Percentiles rank a stretch among this genome's conserved stretches.
Conservation (phyloP, 2,888 invertebrate species). For the Cheilosia soror region DNA sequence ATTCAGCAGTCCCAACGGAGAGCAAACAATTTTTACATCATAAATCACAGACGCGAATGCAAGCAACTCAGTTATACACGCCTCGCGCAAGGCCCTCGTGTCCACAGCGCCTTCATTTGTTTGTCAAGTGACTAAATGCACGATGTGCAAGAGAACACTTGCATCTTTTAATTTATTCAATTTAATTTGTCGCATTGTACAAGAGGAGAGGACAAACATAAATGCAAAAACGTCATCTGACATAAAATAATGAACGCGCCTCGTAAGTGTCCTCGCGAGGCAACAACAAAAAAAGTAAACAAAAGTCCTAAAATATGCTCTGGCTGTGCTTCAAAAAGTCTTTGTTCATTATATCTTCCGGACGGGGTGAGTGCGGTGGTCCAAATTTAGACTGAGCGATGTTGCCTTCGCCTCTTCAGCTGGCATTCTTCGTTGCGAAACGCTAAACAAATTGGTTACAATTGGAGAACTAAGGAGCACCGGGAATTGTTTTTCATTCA, state of each 20-base stretch:
- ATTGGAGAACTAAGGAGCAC: constrained; percentile 76
- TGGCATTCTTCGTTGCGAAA: constrained; percentile 44
- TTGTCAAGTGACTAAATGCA: constrained; percentile 56
- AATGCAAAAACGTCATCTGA: constrained; percentile 66
- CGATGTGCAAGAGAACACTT: constrained; percentile 58
- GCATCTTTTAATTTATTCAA: constrained; percentile 74
- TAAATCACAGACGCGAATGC: constrained; percentile 61
- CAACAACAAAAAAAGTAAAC: constrained; percentile 26
- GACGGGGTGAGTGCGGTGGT: constrained; percentile 56
- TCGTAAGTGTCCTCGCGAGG: constrained; percentile 56
- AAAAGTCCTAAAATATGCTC: constrained; percentile 43
- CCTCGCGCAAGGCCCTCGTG: neutral
- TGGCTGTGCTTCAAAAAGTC: constrained; percentile 17
- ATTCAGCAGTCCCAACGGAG: constrained; percentile 24
- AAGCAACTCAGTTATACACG: neutral
- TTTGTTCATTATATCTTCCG: constrained; percentile 64
- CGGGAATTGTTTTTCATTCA: constrained; percentile 74
- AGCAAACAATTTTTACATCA: constrained; percentile 65
- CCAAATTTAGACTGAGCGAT: constrained; percentile 68
- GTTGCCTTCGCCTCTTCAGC: constrained; percentile 25
- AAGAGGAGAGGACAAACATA: constrained; percentile 55
- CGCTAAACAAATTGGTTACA: constrained; percentile 79
- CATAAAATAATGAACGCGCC: constrained; percentile 72
- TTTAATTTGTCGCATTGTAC: constrained; percentile 74
- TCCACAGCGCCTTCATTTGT: constrained; percentile 30